These are phyloP conservation scores for Melanerpes aurifrons DNA, from an alignment of 2,113 vertebrate genomes.

Conservation along the genomic window DNA sequence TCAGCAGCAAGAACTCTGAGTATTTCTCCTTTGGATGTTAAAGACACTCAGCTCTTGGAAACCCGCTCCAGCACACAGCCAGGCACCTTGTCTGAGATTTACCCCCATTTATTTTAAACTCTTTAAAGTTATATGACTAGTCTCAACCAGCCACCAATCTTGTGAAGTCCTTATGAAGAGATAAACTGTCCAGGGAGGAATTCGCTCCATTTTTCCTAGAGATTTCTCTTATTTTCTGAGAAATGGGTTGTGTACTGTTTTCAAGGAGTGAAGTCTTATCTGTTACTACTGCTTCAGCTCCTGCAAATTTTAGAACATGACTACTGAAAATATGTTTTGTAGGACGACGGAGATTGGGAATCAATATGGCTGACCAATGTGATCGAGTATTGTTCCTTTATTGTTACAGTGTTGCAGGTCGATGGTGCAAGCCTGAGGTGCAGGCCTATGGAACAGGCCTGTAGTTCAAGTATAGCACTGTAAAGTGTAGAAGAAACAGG, in stretches of 20 bases:
- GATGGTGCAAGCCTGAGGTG: no score
- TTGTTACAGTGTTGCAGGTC: no score
- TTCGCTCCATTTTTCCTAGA: conserved; percentile 3
- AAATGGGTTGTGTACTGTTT: not conserved
- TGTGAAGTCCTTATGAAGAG: conserved; percentile 20
- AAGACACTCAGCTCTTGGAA: not conserved
- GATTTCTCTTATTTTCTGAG: conserved; percentile 1
- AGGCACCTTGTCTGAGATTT: conserved; percentile 11
- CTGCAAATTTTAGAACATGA: not conserved
- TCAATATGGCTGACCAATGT: no score
- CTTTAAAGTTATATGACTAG: not conserved
- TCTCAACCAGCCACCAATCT: conserved; percentile 4
- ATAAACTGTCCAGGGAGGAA: conserved; percentile 41
- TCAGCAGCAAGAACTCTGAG: no score
- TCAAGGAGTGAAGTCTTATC: not conserved
- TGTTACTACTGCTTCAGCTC: not conserved
- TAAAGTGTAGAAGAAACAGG: no score
- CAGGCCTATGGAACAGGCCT: no score
- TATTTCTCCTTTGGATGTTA: not conserved
- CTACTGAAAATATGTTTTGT: not conserved
- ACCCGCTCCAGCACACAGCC: not conserved
- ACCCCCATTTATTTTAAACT: conserved; percentile 8
- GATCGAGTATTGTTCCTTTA: no score
- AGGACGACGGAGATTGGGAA: no score
- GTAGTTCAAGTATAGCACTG: no score